Conservation (phyloP, 2,113 vertebrate genomes). For the Phyllostomus discolor region DNA sequence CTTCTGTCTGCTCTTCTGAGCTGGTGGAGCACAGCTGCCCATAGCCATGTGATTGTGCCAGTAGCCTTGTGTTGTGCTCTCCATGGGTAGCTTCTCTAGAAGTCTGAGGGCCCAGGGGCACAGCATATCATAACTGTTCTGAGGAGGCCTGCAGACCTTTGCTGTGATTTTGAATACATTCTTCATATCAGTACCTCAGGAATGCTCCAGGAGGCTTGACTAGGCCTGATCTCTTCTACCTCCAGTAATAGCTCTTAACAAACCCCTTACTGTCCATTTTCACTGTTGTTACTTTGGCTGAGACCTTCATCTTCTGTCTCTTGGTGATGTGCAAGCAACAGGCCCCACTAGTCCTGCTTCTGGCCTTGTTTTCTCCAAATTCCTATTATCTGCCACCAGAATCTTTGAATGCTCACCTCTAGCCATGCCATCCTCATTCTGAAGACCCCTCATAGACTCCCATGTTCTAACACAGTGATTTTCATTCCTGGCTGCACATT, state of each 20-base stretch:
- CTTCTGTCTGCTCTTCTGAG: not conserved
- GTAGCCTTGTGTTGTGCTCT: not conserved
- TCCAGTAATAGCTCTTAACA: not conserved
- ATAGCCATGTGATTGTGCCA: not conserved
- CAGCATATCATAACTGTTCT: not conserved
- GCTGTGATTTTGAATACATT: not conserved
- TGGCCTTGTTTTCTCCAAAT: not conserved
- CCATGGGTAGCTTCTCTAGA: not conserved
- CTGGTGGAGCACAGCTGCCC: not conserved
- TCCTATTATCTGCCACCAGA: rapidly evolving
- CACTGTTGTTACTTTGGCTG: not conserved
- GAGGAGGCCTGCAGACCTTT: not conserved
- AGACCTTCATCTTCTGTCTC: not conserved
- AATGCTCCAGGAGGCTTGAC: not conserved
- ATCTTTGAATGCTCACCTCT: not conserved
- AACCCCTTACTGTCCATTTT: not conserved
- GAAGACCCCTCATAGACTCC: not conserved
- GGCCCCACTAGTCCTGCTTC: not conserved
- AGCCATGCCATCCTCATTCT: not conserved
- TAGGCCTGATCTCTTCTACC: not conserved
- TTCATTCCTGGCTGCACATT: not conserved
- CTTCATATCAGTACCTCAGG: not conserved
- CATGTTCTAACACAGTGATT: not conserved
- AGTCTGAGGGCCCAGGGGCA: not conserved
- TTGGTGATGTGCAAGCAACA: too few species aligned